phyloP scores from a whole-genome alignment of 2,797 vertebrate species.

The Alfaro cultratus region DNA sequence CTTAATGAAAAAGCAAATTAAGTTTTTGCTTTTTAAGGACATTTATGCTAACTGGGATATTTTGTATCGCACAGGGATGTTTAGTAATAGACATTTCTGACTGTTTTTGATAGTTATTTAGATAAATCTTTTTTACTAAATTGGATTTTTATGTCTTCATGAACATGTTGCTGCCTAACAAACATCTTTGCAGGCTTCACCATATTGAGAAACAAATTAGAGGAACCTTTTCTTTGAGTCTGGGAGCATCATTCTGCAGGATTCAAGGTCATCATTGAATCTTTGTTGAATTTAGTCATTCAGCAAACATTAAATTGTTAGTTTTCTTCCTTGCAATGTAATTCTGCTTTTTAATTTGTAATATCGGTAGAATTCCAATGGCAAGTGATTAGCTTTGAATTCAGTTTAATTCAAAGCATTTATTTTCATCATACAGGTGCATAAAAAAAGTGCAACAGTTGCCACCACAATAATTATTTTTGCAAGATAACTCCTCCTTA shows the following conservation, averaged over 20 bases:
- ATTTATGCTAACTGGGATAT: slow-evolving; percentile 4
- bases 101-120: slow-evolving; percentile 27
- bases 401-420: neutral
- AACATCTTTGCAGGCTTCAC: slow-evolving; percentile 40
- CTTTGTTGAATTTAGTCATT: neutral
- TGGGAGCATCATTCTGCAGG: slow-evolving; percentile 20
- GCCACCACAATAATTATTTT: slow-evolving; percentile 25
- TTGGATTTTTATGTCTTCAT: slow-evolving; percentile 35
- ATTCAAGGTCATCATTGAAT: neutral
- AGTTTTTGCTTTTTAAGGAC: slow-evolving; percentile 28
- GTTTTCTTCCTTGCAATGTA: neutral
- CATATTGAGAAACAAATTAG: slow-evolving; percentile 36
- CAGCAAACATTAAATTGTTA: neutral
- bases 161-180: slow-evolving; percentile 48
- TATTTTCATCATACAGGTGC: too few species aligned
- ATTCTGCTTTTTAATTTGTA: neutral
- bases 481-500: slow-evolving; percentile 31
- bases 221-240: slow-evolving; percentile 8
- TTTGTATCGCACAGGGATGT: neutral
- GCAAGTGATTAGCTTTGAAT: slow-evolving; percentile 18
- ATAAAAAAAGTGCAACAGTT: too few species aligned
- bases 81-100: slow-evolving; percentile 21
- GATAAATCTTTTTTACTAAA: slow-evolving; percentile 31
- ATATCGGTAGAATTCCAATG: slow-evolving; percentile 30
- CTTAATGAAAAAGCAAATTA: slow-evolving; percentile 42